Conservation (phyloP, 2,113 vertebrate species). For the Nansenia antarctica region DNA sequence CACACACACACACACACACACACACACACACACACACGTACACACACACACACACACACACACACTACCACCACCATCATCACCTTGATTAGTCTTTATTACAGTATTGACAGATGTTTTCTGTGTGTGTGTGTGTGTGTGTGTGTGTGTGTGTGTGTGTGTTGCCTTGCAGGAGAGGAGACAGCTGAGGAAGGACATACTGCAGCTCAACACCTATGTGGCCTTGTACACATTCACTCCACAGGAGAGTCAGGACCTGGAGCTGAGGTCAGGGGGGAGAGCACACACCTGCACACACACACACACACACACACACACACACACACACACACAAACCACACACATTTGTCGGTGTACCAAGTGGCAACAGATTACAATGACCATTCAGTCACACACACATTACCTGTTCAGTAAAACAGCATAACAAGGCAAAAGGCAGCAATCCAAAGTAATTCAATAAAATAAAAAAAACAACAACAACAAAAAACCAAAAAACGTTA, state of each 20-base stretch:
- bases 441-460: too few relatives aligned
- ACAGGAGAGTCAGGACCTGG: constrained; percentile 92
- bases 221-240: constrained; percentile 93
- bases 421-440: too few relatives aligned
- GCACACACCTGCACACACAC: constrained; percentile 1
- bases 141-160: constrained; percentile 12
- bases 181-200: constrained; percentile 75
- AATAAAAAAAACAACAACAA: too few relatives aligned
- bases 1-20: too few relatives aligned
- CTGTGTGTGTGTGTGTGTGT: constrained; percentile 33
- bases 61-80: too few relatives aligned
- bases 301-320: not conserved
- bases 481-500: too few relatives aligned
- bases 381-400: not conserved
- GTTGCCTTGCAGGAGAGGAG: constrained; percentile 62
- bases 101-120: too few relatives aligned
- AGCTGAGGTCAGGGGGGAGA: constrained; percentile 84
- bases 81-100: too few relatives aligned
- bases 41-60: too few relatives aligned
- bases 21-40: too few relatives aligned
- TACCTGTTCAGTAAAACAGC: not conserved
- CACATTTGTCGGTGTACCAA: not conserved
- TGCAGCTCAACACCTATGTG: constrained; percentile 89
- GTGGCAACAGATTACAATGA: not conserved
- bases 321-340: constrained; percentile 5